Conservation (phyloP, 2,888 invertebrate genomes). For the Drosophila greeni region DNA sequence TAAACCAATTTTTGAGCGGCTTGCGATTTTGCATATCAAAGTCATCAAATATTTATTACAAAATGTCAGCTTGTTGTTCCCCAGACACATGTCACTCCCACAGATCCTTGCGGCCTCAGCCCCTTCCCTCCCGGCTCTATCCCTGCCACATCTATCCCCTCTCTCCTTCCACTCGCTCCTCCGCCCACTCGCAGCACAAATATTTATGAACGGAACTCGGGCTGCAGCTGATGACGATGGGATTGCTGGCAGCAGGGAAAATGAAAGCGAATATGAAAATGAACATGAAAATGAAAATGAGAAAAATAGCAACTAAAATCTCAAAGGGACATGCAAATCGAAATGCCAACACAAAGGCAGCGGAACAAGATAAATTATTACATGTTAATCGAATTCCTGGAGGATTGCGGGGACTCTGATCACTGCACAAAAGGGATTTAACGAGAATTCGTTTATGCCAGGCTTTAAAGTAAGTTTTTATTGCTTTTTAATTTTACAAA, state of each 20-base stretch:
- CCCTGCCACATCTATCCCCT: conserved; percentile 7
- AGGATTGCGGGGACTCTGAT: conserved; percentile 9
- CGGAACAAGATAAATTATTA: conserved; percentile 54
- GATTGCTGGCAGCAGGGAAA: conserved; percentile 35
- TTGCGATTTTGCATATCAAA: conserved; percentile 51
- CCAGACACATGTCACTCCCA: conserved; percentile 42
- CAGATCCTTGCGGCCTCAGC: conserved; percentile 16
- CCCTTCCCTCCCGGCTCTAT: background rate
- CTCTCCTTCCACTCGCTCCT: background rate
- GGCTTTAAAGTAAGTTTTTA: background rate
- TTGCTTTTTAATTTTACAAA: background rate
- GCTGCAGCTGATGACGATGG: conserved; percentile 49
- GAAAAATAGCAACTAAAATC: conserved; percentile 51
- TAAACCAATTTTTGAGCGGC: conserved; percentile 48
- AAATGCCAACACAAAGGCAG: conserved; percentile 40
- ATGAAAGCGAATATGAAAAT: conserved; percentile 38
- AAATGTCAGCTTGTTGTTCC: conserved; percentile 47
- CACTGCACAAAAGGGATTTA: conserved; percentile 6
- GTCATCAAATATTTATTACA: conserved; percentile 52
- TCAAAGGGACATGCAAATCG: conserved; percentile 53
- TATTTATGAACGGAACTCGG: conserved; percentile 48
- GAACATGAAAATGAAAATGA: conserved; percentile 44
- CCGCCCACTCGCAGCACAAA: conserved; percentile 14
- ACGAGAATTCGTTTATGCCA: background rate
- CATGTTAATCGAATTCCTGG: conserved; percentile 43